Percentiles rank a stretch among this genome's conserved stretches.
Evolutionary conservation across 2,113 vertebrate species (phyloP).

Genomic region (Aphyosemion australe): DNA sequence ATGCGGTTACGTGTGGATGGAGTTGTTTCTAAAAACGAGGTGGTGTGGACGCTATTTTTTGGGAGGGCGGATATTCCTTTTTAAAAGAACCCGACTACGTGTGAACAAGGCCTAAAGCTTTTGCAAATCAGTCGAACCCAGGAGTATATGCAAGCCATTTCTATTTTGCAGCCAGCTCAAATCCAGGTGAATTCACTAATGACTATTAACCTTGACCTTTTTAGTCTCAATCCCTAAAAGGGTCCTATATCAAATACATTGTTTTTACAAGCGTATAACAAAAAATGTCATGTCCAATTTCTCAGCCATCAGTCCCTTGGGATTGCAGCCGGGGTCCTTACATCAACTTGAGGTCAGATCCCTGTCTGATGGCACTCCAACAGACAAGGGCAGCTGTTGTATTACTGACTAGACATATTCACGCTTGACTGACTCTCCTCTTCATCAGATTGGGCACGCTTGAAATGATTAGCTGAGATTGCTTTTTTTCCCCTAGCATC

Average conservation of each 20-base stretch:
- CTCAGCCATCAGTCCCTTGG: slow-evolving; percentile 1
- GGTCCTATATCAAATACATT: background rate
- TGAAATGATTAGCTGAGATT: slow-evolving; percentile 73
- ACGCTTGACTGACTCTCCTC: slow-evolving; percentile 70
- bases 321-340: slow-evolving; percentile 41
- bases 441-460: slow-evolving; percentile 70
- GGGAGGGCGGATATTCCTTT: no score
- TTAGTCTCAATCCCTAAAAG: background rate
- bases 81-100: no score
- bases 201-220: no score
- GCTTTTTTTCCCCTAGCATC: slow-evolving; percentile 58
- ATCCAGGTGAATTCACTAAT: no score
- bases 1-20: no score
- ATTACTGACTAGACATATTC: slow-evolving; percentile 60
- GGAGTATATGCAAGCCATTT: no score
- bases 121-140: no score
- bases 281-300: slow-evolving; percentile 35
- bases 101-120: no score
- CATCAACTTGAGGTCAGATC: slow-evolving; percentile 60
- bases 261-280: background rate
- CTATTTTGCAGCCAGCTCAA: no score
- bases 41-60: no score
- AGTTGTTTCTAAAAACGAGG: no score
- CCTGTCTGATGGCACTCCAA: slow-evolving; percentile 42
- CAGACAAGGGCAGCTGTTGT: slow-evolving; percentile 79